Evolutionary conservation across 92 coral and sea anemone genomes (phyloP).

Genomic region (Zoanthus sociatus): DNA sequence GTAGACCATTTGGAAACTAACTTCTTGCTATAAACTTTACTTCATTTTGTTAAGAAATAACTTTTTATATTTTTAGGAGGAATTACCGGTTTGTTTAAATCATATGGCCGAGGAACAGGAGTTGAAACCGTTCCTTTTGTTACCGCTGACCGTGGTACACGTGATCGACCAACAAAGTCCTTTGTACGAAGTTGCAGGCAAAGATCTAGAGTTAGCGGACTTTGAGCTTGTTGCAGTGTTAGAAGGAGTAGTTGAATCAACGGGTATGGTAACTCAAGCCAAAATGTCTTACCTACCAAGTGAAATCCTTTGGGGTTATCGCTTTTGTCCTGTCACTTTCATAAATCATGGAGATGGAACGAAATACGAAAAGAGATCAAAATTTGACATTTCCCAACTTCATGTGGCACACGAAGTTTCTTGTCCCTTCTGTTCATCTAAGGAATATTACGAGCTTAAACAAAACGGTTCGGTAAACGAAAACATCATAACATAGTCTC

Average conservation of each 20-base stretch:
- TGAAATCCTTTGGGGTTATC: conserved; percentile 88
- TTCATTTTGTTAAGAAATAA: neutral
- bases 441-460: conserved; percentile 46
- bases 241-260: conserved; percentile 92
- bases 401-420: conserved; percentile 61
- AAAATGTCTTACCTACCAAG: conserved; percentile 85
- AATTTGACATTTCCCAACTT: conserved; percentile 70
- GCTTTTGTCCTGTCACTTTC: conserved; percentile 65
- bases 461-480: conserved; percentile 1
- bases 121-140: conserved; percentile 78
- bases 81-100: conserved; percentile 69
- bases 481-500: neutral
- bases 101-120: conserved; percentile 78
- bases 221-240: conserved; percentile 90
- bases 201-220: conserved; percentile 66
- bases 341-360: conserved; percentile 11
- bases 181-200: conserved; percentile 81
- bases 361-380: conserved; percentile 36
- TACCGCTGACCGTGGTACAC: conserved; percentile 90
- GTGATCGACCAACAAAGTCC: conserved; percentile 92
- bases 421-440: conserved; percentile 59
- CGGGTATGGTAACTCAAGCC: conserved; percentile 97
- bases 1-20: no score
- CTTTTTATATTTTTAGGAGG: conserved; percentile 65
- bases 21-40: no score